Percentiles rank a stretch among this genome's conserved stretches.
Evolutionary conservation across 2,797 vertebrate species (phyloP).

Genomic region (Parotocinclus haroldoi): DNA sequence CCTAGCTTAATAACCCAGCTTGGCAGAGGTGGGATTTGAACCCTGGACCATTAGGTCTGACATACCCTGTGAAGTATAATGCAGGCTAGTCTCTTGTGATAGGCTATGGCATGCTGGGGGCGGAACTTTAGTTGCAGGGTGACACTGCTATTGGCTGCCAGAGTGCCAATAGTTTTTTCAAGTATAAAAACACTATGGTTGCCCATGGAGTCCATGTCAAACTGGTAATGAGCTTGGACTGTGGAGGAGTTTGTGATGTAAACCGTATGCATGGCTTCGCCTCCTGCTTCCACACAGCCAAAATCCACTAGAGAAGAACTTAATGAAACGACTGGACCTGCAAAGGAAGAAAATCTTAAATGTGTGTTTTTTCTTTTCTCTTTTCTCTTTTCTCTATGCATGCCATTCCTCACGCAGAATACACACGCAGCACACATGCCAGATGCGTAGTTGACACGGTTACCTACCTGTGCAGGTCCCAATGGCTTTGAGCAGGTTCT

Average conservation of each 20-base stretch:
- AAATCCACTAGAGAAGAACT: slow-evolving; percentile 75
- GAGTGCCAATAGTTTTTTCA: slow-evolving; percentile 68
- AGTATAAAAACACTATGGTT: slow-evolving; percentile 83
- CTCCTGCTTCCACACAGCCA: slow-evolving; percentile 70
- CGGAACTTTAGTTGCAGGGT: slow-evolving; percentile 73
- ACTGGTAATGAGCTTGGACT: slow-evolving; percentile 78
- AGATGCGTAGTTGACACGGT: neutral
- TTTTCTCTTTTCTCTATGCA: too few species aligned
- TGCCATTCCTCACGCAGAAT: too few species aligned
- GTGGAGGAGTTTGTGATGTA: slow-evolving; percentile 77
- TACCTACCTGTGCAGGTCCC: slow-evolving; percentile 82
- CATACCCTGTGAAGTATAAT: slow-evolving; percentile 87
- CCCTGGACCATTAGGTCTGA: too few species aligned
- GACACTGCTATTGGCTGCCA: slow-evolving; percentile 64
- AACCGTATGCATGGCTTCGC: slow-evolving; percentile 54
- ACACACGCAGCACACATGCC: too few species aligned
- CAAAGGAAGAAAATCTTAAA: neutral
- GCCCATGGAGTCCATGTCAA: slow-evolving; percentile 77
- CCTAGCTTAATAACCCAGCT: too few species aligned
- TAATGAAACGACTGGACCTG: slow-evolving; percentile 81
- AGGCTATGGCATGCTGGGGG: slow-evolving; percentile 74
- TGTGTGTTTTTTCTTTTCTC: too few species aligned
- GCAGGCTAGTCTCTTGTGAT: slow-evolving; percentile 81
- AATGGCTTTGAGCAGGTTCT: slow-evolving; percentile 76
- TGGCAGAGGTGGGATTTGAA: too few species aligned